Evolutionary conservation across 2,888 invertebrate species (phyloP), one percentile per base, ranked within the genome.

Genomic region (Drosophila fungiperda): DNA sequence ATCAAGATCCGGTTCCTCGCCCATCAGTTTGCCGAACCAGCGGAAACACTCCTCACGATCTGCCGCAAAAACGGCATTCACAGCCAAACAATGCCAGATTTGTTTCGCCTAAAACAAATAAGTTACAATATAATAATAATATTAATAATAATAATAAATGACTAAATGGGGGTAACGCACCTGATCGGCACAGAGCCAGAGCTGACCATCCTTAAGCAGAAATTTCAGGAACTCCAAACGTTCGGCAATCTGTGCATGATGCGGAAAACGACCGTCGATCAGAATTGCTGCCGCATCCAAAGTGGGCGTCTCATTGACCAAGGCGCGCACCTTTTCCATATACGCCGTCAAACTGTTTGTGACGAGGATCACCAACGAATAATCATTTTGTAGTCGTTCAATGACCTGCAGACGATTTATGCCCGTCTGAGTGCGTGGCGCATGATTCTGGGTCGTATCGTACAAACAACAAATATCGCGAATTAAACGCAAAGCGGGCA

Each of bases 21-120:
- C 97, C 98, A 98, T 98, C 42, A 98, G 94, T 94, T 99, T 99
- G 45, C 98, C 98, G 94, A 99, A 99, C 99, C 99, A 99, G 89
- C 98, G 97, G 94, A 99, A 99, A 93, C 99, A 99, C 38, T 98
- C 98, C 93, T 99, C 99, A 45, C 99, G 95, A 93, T 99, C 99
- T 1, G 96, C 96, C 17, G 96, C 95, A 92, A 98, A 98, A 15
- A 98, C 97, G 15, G 98, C 98, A 91, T 96, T 96, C 92, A 98
- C 98, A 3, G 99, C 98, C 70, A 99, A 94, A 93, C 98, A 98
- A 88, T 97, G 96, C 99, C 99, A 99, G 87, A 99, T 98, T 94
- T 98, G 97, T 93, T 98, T 98, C 9, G 99, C 99, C 93, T 89
- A 60, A 58, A 23, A 52, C 1, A 49, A 61, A 48, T n/a, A 62